Evolutionary conservation across 2,888 invertebrate species (phyloP).

Genomic region (Agrochola lychnidis): DNA sequence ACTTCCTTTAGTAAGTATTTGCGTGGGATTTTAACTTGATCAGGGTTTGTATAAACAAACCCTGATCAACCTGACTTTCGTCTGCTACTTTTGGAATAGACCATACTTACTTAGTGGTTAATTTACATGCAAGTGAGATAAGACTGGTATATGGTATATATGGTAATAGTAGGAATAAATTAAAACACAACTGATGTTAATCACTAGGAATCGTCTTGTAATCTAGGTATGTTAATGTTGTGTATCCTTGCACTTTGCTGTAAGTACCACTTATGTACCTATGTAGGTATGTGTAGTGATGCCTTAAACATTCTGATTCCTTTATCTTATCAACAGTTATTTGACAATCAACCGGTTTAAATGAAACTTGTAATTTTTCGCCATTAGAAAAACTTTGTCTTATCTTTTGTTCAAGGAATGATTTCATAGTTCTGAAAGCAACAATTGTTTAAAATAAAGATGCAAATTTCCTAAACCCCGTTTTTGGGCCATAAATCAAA

Average conservation of each 20-base stretch:
- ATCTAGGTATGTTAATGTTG: constrained; percentile 22
- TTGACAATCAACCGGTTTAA: neutral
- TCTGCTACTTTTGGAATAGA: neutral
- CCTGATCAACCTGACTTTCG: too few species aligned
- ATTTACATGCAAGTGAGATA: constrained; percentile 20
- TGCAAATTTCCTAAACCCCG: neutral
- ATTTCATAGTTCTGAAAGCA: neutral
- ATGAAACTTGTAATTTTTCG: too few species aligned
- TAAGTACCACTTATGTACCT: neutral
- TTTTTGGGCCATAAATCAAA: constrained; percentile 35
- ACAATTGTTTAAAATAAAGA: neutral
- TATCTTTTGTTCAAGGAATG: neutral
- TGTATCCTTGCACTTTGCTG: neutral
- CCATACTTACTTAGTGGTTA: neutral
- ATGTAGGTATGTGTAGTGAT: neutral
- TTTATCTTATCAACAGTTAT: neutral
- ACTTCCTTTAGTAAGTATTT: neutral
- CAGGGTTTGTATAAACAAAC: neutral
- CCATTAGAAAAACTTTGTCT: neutral
- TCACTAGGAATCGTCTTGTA: neutral
- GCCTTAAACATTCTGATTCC: neutral
- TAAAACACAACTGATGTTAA: constrained; percentile 17
- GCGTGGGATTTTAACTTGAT: neutral
- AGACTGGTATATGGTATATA: neutral
- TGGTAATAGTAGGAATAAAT: constrained; percentile 27